These are phyloP conservation scores for Neelides sp. DNA, from an alignment of 1,140 invertebrate species.

Conservation along the genomic window DNA sequence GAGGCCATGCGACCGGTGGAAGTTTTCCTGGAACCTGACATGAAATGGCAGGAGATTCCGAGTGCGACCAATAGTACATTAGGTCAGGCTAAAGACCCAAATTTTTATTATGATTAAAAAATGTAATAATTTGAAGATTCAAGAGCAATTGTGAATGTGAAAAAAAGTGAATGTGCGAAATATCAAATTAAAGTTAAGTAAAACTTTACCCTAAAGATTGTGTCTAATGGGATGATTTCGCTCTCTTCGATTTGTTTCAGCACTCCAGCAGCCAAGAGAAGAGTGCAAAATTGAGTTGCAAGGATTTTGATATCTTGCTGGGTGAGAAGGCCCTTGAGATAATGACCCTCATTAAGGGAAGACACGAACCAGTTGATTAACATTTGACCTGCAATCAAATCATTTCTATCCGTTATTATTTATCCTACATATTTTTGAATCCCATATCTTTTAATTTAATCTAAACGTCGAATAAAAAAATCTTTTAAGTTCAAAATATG, in stretches of 20 bases:
- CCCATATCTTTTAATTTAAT: too few species aligned
- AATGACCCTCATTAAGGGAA: conserved; percentile 56
- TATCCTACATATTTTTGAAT: too few species aligned
- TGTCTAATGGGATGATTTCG: conserved; percentile 45
- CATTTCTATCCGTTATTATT: too few species aligned
- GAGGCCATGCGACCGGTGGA: conserved; percentile 42
- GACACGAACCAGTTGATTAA: conserved; percentile 75
- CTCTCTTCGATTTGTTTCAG: conserved; percentile 62
- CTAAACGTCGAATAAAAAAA: conserved; percentile 11
- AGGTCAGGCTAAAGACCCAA: conserved; percentile 52
- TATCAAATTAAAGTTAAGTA: neutral
- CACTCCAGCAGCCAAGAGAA: conserved; percentile 76
- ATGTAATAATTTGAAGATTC: neutral
- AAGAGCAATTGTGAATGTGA: neutral
- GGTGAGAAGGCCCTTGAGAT: conserved; percentile 47
- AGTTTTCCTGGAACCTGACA: conserved; percentile 57
- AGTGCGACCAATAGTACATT: conserved; percentile 78
- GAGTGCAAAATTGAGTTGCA: conserved; percentile 67
- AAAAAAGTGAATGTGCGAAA: too few species aligned
- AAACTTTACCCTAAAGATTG: conserved; percentile 62
- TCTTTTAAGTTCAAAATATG: neutral
- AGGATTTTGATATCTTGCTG: conserved; percentile 59
- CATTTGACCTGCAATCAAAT: conserved; percentile 59
- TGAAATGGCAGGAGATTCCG: conserved; percentile 50
- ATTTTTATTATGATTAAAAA: neutral